Percentiles rank a stretch among this genome's conserved stretches.
These are phyloP conservation scores for Eupeodes luniger DNA, from an alignment of 2,888 invertebrate species.

Conservation along the genomic window DNA sequence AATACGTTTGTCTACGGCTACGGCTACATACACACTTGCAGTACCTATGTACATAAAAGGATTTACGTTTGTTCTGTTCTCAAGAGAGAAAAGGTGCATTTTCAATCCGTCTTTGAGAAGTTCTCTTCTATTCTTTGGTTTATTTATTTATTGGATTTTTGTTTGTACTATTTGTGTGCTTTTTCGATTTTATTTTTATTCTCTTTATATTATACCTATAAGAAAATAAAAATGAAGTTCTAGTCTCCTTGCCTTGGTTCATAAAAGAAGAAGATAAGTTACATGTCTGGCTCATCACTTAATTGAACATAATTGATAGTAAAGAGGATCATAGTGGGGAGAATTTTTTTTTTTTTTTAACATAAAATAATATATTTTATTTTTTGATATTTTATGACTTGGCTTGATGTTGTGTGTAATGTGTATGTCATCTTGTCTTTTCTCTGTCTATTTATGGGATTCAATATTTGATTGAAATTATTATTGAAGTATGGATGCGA, in stretches of 20 bases:
- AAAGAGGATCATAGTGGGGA: constrained; percentile 33
- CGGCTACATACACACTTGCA: constrained; percentile 7
- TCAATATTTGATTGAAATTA: not conserved
- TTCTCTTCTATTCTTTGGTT: constrained; percentile 19
- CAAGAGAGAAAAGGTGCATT: constrained; percentile 48
- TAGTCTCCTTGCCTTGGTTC: constrained; percentile 28
- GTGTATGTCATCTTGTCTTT: constrained; percentile 7
- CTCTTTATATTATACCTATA: not conserved
- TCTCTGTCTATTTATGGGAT: not conserved
- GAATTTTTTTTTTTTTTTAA: constrained; percentile 12
- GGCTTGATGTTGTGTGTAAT: too few species aligned
- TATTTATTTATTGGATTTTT: constrained; percentile 5
- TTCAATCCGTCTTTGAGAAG: constrained; percentile 56
- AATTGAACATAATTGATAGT: constrained; percentile 67
- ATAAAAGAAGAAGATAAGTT: constrained; percentile 44
- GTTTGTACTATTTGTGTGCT: not conserved
- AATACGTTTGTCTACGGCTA: not conserved
- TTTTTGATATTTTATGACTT: not conserved
- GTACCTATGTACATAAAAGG: constrained; percentile 12
- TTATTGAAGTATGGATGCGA: not conserved
- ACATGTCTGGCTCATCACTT: constrained; percentile 65
- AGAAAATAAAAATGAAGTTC: constrained; percentile 43
- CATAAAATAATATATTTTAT: not conserved
- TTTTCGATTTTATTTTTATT: constrained; percentile 1
- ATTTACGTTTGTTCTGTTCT: constrained; percentile 55